Conservation (phyloP, 2,797 vertebrate species). For the Pogoniulus pusillus region DNA sequence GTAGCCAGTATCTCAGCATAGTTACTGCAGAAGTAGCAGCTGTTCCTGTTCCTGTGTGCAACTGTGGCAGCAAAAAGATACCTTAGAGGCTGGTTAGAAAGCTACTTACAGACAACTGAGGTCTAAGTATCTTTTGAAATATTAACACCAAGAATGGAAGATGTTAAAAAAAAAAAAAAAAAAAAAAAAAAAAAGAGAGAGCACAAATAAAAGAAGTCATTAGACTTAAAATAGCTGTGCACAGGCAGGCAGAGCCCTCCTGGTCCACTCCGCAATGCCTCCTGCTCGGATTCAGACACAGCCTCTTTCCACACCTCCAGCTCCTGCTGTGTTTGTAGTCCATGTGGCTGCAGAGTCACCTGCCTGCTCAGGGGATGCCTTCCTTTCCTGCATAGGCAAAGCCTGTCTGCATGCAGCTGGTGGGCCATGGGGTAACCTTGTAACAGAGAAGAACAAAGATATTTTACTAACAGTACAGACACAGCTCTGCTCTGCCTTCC, state of each 20-base stretch:
- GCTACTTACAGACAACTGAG: background rate
- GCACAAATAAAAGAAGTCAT: background rate
- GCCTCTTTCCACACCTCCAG: too few species aligned
- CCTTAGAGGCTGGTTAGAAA: background rate
- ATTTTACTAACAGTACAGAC: background rate
- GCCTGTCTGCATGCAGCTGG: background rate
- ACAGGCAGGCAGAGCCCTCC: background rate
- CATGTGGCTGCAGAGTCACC: background rate
- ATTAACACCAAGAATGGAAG: background rate
- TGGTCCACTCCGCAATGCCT: background rate
- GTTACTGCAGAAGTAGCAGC: background rate
- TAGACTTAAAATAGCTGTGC: background rate
- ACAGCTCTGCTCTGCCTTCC: fast-evolving
- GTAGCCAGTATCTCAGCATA: background rate
- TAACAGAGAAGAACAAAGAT: background rate
- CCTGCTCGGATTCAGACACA: too few species aligned
- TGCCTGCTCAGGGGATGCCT: fast-evolving
- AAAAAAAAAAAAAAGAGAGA: too few species aligned
- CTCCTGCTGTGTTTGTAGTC: fast-evolving
- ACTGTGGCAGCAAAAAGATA: background rate
- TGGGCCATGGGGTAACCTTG: background rate
- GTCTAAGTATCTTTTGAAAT: background rate
- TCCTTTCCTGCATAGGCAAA: background rate
- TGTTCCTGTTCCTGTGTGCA: background rate
- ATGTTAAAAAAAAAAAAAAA: background rate